phyloP scores from a whole-genome alignment of 2,888 invertebrate genomes.

The Agriopis marginaria region DNA sequence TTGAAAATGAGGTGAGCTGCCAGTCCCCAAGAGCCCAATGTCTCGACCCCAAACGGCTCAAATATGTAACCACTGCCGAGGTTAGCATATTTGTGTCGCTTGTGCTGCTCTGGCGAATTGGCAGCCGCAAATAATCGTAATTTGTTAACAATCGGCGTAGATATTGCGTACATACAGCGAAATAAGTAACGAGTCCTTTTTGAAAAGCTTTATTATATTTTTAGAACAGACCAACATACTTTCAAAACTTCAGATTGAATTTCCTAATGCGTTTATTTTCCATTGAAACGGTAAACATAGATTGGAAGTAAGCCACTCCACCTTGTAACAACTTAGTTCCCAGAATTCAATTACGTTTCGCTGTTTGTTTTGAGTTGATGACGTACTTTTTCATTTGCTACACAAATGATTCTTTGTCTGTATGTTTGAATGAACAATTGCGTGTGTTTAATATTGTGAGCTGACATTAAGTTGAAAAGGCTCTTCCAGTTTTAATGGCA shows the following conservation, averaged over 20 bases:
- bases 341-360: conserved; percentile 29
- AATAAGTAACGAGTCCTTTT: too few species aligned
- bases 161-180: too few species aligned
- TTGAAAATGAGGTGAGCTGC: too few species aligned
- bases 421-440: background rate
- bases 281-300: conserved; percentile 22
- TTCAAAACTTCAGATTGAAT: conserved; percentile 19
- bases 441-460: background rate
- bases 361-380: conserved; percentile 23
- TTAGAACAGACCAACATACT: background rate
- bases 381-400: conserved; percentile 13
- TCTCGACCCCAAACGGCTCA: too few species aligned
- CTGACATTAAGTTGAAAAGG: background rate
- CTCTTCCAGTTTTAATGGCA: too few species aligned
- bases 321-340: conserved; percentile 31
- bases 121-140: too few species aligned
- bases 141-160: too few species aligned
- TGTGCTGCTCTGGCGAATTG: too few species aligned
- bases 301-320: conserved; percentile 19
- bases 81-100: too few species aligned
- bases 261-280: conserved; percentile 21
- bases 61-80: too few species aligned
- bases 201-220: background rate
- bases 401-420: conserved; percentile 10
- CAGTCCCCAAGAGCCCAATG: too few species aligned